These are phyloP conservation scores for Ciconia stormi DNA, from an alignment of 2,113 vertebrate species.

Conservation along the genomic window DNA sequence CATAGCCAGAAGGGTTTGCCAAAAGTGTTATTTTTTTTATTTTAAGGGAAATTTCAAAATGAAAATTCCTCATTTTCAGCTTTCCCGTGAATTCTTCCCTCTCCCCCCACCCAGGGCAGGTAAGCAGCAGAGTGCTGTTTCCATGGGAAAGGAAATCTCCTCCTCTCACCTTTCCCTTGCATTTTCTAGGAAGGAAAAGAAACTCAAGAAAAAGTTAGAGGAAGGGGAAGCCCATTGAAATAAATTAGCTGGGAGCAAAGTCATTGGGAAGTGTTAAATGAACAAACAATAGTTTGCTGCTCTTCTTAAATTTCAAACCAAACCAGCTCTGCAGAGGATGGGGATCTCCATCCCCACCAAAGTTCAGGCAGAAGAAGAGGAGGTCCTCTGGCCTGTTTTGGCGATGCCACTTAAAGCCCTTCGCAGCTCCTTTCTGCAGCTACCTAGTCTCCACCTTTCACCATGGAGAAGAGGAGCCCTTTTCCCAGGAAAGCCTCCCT, in stretches of 20 bases:
- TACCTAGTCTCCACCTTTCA: not conserved
- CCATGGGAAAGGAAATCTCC: not conserved
- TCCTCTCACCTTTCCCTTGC: not conserved
- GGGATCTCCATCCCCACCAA: not conserved
- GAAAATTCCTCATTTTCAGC: not conserved
- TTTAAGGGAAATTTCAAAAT: not conserved
- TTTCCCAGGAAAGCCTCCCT: not conserved
- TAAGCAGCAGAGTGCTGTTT: not conserved
- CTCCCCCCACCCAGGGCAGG: not conserved
- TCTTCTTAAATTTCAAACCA: not conserved
- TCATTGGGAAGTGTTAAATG: not conserved
- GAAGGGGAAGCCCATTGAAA: not conserved
- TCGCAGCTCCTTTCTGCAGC: accelerated
- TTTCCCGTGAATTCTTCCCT: not conserved
- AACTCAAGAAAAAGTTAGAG: not conserved
- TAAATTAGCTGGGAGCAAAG: not conserved
- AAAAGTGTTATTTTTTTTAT: not conserved
- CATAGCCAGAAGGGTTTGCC: not conserved
- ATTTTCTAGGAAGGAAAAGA: slow-evolving; percentile 11
- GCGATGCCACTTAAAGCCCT: not conserved
- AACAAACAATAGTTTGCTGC: not conserved
- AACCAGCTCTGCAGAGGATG: not conserved
- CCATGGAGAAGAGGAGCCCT: not conserved
- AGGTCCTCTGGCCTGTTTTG: not conserved
- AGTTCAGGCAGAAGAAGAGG: not conserved